phyloP scores from a whole-genome alignment of 35 echinoderm and acorn worm species.

The Patiria miniata region DNA sequence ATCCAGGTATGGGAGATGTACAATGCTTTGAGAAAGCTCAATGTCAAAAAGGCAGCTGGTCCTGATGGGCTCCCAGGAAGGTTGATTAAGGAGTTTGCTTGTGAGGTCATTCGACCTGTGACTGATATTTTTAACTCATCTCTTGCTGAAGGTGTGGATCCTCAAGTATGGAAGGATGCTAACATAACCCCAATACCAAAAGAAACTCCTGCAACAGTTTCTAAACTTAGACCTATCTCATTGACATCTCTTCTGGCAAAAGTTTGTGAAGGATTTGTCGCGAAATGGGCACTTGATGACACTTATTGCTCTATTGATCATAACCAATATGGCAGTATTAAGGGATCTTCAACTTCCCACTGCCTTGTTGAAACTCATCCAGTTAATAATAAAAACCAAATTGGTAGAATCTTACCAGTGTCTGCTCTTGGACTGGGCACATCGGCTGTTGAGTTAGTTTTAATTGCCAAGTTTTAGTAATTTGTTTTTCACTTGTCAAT shows the following conservation, averaged over 20 bases:
- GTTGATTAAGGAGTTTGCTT: conserved; percentile 29
- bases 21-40: conserved; percentile 11
- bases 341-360: conserved; percentile 41
- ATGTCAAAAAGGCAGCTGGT: not conserved
- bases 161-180: conserved; percentile 41
- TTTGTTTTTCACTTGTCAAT: too few species aligned
- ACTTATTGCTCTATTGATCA: not conserved
- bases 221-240: conserved; percentile 35
- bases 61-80: conserved; percentile 20
- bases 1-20: conserved; percentile 45
- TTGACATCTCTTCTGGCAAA: conserved; percentile 38
- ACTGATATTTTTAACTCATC: conserved; percentile 49
- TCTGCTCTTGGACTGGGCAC: too few species aligned
- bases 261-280: conserved; percentile 43
- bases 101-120: conserved; percentile 9
- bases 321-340: conserved; percentile 39
- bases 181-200: conserved; percentile 11
- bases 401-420: too few species aligned
- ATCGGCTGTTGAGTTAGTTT: too few species aligned
- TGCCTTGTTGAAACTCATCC: conserved; percentile 22
- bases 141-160: conserved; percentile 23
- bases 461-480: too few species aligned
- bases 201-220: conserved; percentile 5
- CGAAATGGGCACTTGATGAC: conserved; percentile 40
- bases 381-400: too few species aligned